Conservation (phyloP, 2,797 vertebrate species). For the Bovichtus diacanthus region DNA sequence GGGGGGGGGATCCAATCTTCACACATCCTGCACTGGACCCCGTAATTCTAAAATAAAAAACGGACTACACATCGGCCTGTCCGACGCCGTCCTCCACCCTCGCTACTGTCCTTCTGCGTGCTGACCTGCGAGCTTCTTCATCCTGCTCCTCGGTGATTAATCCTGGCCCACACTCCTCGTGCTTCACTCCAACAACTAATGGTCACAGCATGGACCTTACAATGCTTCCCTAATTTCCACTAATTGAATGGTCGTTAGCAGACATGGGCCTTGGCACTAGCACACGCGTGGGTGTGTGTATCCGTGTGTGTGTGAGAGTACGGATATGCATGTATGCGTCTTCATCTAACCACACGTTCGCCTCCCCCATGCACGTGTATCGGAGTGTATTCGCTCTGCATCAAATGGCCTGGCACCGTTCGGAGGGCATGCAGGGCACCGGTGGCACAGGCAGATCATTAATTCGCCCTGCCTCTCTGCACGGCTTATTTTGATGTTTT, state of each 20-base stretch:
- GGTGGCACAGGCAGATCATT: conserved; percentile 84
- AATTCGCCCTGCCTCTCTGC: conserved; percentile 81
- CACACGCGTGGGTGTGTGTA: conserved; percentile 49
- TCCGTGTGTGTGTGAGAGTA: conserved; percentile 25
- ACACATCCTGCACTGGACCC: conserved; percentile 11
- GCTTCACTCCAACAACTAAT: conserved; percentile 79
- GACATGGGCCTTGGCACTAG: conserved; percentile 74
- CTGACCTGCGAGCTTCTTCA: conserved; percentile 64
- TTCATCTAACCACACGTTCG: conserved; percentile 38
- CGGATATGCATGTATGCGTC: conserved; percentile 6
- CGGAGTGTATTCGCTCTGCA: conserved; percentile 58
- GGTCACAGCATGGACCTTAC: conserved; percentile 84
- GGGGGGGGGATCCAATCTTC: conserved; percentile 10
- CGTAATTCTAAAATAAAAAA: conserved; percentile 38
- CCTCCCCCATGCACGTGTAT: conserved; percentile 23
- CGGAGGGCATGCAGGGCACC: conserved; percentile 63
- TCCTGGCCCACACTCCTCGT: conserved; percentile 73
- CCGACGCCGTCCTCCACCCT: conserved; percentile 33
- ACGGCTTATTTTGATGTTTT: conserved; percentile 85
- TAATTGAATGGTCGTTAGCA: conserved; percentile 86
- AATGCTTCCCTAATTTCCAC: conserved; percentile 83
- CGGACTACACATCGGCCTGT: not conserved
- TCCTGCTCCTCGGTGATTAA: conserved; percentile 76
- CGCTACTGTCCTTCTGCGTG: conserved; percentile 52
- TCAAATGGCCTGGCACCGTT: conserved; percentile 63